Evolutionary conservation across 2,888 invertebrate genomes (phyloP).

Genomic region (Drepanosiphum platanoidis): DNA sequence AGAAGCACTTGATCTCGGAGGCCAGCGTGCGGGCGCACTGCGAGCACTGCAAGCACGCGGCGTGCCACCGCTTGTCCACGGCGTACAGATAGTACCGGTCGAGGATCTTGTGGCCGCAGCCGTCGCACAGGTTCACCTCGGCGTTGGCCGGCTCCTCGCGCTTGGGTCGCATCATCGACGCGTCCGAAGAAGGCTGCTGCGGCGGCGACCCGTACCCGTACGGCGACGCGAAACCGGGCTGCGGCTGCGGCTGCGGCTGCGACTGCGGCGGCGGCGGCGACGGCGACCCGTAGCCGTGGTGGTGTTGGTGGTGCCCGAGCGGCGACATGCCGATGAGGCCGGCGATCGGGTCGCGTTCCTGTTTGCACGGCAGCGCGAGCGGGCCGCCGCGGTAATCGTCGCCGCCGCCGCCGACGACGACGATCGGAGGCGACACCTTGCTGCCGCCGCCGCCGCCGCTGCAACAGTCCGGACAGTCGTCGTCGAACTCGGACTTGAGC

Average conservation of each 20-base stretch:
- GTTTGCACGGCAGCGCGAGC: conserved; percentile 33
- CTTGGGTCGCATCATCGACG: conserved; percentile 49
- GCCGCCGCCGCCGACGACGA: neutral
- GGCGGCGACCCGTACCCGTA: conserved; percentile 34
- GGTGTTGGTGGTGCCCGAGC: conserved; percentile 57
- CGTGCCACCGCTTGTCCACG: conserved; percentile 93
- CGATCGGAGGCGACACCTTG: conserved; percentile 52
- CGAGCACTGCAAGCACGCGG: conserved; percentile 88
- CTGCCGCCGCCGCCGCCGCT: conserved; percentile 22
- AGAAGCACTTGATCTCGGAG: conserved; percentile 91
- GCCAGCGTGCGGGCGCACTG: conserved; percentile 90
- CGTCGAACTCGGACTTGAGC: conserved; percentile 67
- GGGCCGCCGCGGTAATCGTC: conserved; percentile 34
- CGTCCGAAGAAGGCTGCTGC: no score
- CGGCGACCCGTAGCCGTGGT: conserved; percentile 64
- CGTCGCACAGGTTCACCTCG: conserved; percentile 79
- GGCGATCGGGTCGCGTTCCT: conserved; percentile 24
- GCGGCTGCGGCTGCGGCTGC: conserved; percentile 37
- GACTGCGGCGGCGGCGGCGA: conserved; percentile 63
- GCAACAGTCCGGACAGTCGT: conserved; percentile 64
- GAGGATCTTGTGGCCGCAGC: conserved; percentile 85
- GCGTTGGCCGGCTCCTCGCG: conserved; percentile 63
- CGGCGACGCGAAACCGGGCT: conserved; percentile 16
- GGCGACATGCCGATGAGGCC: conserved; percentile 2
- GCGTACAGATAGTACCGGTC: conserved; percentile 93